Evolutionary conservation across 92 coral and sea anemone genomes (phyloP), one percentile per base, ranked within the genome.

Genomic region (Nematostella vectensis): DNA sequence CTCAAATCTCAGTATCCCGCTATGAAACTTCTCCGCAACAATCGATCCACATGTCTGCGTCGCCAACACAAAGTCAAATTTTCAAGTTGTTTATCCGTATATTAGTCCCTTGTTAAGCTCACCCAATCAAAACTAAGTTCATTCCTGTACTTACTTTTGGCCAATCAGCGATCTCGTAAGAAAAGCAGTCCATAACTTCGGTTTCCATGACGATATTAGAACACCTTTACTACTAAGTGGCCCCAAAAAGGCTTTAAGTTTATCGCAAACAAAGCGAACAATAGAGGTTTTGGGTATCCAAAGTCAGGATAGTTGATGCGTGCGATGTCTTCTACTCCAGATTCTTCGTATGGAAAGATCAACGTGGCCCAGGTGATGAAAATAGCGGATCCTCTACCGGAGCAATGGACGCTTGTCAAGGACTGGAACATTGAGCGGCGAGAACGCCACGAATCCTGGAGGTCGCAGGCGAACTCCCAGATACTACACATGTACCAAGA

Each of bases 351-450:
- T 40, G 20, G 36, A n/a, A 59, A 59, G 25, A 59, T 67, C 0
- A 57, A 51, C 43, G 56, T 25, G 22, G 61, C 30, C 29, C 43
- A 55, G 15, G 49, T 82, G 0, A 19, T 82, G 59, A 82, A 39
- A 50, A 45, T 54, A 19, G 59, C 45, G 21, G 55, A 69, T 28
- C 83, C 81, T 27, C 42, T 85, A 39, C 95, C 95, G 2, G 95
- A 85, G 29, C 95, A 85, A 31, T 85, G 95, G 95, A 85, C 88
- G 31, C 62, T 80, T 1, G 95, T 85, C n/a, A 81, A 80, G 31
- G 95, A 81, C 38, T 85, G 95, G 95, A 72, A 81, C 20, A 81
- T 85, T 20, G 95, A 85, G 40, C 71, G 75, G 47, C 81, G 95
- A 29, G 62, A 78, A 29, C 15, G 40, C 8, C 76, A 44, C 55